Base-by-base conservation (phyloP, 2,888 invertebrate genomes). In the Chesias legatella region DNA sequence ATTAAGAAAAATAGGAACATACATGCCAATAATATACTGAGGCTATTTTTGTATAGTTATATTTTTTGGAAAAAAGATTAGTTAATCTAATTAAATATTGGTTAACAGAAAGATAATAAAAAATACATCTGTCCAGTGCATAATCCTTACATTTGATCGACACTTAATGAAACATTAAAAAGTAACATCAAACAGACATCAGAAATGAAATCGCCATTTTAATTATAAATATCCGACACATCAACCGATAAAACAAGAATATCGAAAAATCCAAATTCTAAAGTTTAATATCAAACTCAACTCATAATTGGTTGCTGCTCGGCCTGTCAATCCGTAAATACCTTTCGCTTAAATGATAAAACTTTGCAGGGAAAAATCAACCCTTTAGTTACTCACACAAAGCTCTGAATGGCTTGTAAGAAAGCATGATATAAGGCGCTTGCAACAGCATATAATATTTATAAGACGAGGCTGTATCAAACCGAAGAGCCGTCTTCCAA, bases 401-500 rank as follows among this genome's bases (percentile, higher is more conserved):
- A 51, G 67, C 55, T 49, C 20, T 54, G 40, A 60, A 41, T 74
- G 1, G 24, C 32, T 23, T 41, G 23, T 35, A 23, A 23, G 26
- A 31, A 9, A 36, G 41, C 23, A 41, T 51, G 60, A 53, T 40
- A 66, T 72, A 79, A 73, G 77, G 65, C 56, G 59, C 63, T 53
- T 62, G 58, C 67, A 65, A 56, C 69, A 62, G 70, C 63, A 63
- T 59, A 72, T 77, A 77, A 74, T 84, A 83, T 85, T 84, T 84
- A 85, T 84, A 86, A 84, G 81, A 76, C 73, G 74, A 53, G 73
- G 72, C 61, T 75, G 73, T 82, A 86, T 83, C 83, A 83, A 81
- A 81, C 82, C 83, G 78, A 79, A 78, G 79, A 73, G 76, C 84
- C 59, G 79, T 86, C 84, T 86, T 82, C 77, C 77, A 79, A 64